phyloP scores from a whole-genome alignment of 1,140 invertebrate species.

The Steinernema feltiae region DNA sequence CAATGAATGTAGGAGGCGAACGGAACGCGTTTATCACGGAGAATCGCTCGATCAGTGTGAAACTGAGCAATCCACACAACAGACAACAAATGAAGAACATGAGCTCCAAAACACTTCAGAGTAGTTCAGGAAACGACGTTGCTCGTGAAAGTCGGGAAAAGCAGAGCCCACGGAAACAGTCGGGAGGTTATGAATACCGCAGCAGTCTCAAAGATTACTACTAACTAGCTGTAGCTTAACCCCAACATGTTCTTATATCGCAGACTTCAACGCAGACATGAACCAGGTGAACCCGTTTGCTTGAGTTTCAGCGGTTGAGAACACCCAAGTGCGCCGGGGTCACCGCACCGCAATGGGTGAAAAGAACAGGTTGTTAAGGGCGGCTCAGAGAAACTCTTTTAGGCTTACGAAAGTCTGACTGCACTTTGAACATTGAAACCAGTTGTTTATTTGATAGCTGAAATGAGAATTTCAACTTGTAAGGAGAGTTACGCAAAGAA shows the following conservation, averaged over 20 bases:
- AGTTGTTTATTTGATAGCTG: neutral
- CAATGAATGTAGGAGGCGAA: too few relatives aligned
- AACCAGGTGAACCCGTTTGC: conserved; percentile 5
- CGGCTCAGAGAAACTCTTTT: neutral
- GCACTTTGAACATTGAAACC: conserved; percentile 4
- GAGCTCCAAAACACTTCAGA: too few relatives aligned
- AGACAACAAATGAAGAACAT: too few relatives aligned
- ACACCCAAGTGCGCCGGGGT: neutral
- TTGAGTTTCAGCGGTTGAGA: neutral
- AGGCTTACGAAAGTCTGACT: neutral
- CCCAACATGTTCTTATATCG: conserved; percentile 1
- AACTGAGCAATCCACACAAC: too few relatives aligned
- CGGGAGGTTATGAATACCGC: too few relatives aligned
- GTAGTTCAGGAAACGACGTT: too few relatives aligned
- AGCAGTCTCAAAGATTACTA: neutral
- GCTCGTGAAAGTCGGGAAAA: too few relatives aligned
- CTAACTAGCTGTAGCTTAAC: neutral
- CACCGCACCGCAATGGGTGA: neutral
- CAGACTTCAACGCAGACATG: neutral
- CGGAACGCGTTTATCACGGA: too few relatives aligned
- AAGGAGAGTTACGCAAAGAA: neutral
- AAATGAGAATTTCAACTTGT: too few relatives aligned
- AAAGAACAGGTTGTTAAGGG: conserved; percentile 7
- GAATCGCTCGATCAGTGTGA: too few relatives aligned
- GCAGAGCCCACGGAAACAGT: too few relatives aligned